Conservation (phyloP, 1,140 invertebrate species). For the Tetragonula clypearis region DNA sequence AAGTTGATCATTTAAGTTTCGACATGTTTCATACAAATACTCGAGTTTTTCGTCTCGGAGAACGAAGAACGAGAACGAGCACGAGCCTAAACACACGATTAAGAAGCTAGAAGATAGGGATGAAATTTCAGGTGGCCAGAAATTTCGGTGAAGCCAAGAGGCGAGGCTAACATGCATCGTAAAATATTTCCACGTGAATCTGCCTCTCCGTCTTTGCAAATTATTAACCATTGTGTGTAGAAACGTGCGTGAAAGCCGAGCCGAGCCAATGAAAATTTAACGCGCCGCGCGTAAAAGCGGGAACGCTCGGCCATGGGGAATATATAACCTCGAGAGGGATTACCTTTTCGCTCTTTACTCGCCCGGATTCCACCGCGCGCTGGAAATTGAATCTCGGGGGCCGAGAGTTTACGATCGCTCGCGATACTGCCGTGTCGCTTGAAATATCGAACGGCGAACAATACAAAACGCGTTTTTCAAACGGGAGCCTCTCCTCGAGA, state of each 20-base stretch:
- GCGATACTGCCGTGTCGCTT: too few species aligned
- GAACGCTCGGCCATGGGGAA: neutral
- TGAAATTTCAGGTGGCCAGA: too few species aligned
- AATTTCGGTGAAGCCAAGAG: too few species aligned
- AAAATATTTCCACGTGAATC: slow-evolving; percentile 3
- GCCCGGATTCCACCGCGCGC: neutral
- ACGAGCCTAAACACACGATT: too few species aligned
- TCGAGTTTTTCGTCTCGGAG: too few species aligned
- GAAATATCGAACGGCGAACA: neutral
- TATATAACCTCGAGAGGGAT: neutral
- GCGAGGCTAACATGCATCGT: neutral
- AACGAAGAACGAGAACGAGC: too few species aligned
- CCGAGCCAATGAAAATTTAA: slow-evolving; percentile 22
- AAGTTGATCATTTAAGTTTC: too few species aligned
- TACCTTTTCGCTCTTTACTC: neutral
- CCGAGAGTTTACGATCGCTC: neutral
- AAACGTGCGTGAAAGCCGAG: neutral
- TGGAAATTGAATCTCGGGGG: neutral
- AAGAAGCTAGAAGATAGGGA: too few species aligned
- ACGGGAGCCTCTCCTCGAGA: neutral
- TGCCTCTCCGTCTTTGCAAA: neutral
- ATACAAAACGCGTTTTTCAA: neutral
- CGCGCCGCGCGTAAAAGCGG: slow-evolving; percentile 10
- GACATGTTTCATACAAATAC: too few species aligned
- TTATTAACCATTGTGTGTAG: neutral